Evolutionary conservation across 2,888 invertebrate genomes (phyloP).

Genomic region (Drosophila fungiperda): DNA sequence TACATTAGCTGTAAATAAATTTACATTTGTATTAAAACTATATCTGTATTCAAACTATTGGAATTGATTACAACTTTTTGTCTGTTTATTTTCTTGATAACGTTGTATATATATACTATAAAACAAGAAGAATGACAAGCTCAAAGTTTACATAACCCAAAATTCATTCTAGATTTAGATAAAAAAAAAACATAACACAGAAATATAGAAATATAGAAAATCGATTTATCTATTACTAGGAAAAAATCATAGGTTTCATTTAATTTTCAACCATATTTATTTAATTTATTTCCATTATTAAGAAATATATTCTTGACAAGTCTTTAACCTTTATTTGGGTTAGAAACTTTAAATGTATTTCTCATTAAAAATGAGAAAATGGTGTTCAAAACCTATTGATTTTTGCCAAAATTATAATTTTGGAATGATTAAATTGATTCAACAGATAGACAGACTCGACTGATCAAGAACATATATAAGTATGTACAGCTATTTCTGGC

Average conservation of each 20-base stretch:
- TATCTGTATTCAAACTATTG: not conserved
- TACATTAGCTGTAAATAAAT: conserved; percentile 53
- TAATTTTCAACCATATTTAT: not conserved
- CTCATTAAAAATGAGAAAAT: not conserved
- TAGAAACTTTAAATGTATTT: not conserved
- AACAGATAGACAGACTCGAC: not conserved
- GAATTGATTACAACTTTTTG: not conserved
- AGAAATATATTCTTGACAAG: not conserved
- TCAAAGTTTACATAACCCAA: not conserved
- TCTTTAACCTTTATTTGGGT: not conserved
- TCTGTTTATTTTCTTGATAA: not conserved
- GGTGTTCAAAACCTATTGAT: not conserved
- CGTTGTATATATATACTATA: not conserved
- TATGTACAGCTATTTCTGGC: not conserved
- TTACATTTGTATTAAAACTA: not conserved
- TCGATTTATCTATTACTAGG: not conserved
- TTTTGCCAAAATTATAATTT: not conserved
- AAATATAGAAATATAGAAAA: not conserved
- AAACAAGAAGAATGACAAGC: not conserved
- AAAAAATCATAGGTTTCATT: too few relatives aligned
- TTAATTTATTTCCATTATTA: not conserved
- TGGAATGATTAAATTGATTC: not conserved
- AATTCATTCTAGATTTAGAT: not conserved
- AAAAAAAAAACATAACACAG: not conserved
- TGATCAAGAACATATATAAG: not conserved